Base-by-base conservation (phyloP, 1,140 invertebrate species). In the Calliphora vicina region DNA sequence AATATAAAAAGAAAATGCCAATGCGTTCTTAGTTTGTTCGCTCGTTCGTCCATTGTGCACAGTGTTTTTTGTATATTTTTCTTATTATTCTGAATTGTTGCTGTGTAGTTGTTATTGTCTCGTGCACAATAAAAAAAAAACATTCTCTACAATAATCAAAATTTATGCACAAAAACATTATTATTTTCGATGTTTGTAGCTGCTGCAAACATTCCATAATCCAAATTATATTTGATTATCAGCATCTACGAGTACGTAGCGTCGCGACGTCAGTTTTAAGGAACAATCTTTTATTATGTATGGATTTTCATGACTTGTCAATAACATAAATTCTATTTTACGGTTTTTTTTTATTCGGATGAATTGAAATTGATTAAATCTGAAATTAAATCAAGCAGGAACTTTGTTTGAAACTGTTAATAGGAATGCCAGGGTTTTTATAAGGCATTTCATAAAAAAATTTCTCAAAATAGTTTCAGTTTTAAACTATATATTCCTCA, bases 1-100 rank as follows among this genome's bases (percentile, higher is more conserved):
- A 76, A 20, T 76, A 42, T 27, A 73, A 17, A n/a, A 76, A 73
- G 50, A 73, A 73, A 76, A 76, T 76, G n/a, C 73, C 27, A 76
- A 76, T 76, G 73, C 15, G n/a, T 76, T 35, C n/a, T 42, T 35
- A 29, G 6, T 1, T 6, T 35, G n/a, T n/a, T n/a, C 1, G 1
- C 4, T 5, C 35, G 1, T 35, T 35, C 10, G 35, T 0, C 5
- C n/a, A n/a, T n/a, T n/a, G n/a, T n/a, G n/a, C n/a, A n/a, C n/a
- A n/a, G n/a, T 35, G 6, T 35, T 35, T 35, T 35, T 35, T 10
- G 6, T 35, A 35, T 10, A 35, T 8, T 35, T 10, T 35, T 2
- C 35, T 35, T 35, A 35, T 10, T 10, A 35, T 35, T 35, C 1
- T 57, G 50, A 13, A 45, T 45, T 45, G 43, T 45, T 45, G 4